These are phyloP conservation scores for Cremastinae sp. DNA, from an alignment of 2,888 invertebrate species.

Conservation along the genomic window DNA sequence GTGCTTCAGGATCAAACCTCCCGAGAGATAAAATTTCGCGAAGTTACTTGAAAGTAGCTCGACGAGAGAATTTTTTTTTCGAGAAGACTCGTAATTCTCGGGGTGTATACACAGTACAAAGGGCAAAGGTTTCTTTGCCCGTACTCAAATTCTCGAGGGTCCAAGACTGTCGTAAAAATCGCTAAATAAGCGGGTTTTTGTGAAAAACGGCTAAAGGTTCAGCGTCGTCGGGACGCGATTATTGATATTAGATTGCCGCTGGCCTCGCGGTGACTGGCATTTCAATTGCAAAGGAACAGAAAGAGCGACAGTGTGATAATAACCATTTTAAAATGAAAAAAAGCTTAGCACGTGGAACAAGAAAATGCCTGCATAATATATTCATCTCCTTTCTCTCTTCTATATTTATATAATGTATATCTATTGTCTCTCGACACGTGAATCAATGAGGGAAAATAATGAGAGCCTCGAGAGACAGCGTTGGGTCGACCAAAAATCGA, in stretches of 20 bases:
- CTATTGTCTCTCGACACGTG: constrained; percentile 34
- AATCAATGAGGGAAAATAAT: constrained; percentile 36
- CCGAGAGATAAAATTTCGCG: too few relatives aligned
- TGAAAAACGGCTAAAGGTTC: neutral
- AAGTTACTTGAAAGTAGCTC: too few relatives aligned
- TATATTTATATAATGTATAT: too few relatives aligned
- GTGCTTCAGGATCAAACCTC: too few relatives aligned
- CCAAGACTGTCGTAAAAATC: constrained; percentile 48
- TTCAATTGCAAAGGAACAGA: neutral
- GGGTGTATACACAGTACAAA: too few relatives aligned
- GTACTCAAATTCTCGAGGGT: too few relatives aligned
- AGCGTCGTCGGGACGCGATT: neutral
- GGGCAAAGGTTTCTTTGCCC: too few relatives aligned
- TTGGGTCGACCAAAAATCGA: constrained; percentile 39
- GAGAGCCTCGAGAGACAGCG: constrained; percentile 27
- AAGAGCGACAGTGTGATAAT: neutral
- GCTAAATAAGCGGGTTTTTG: constrained; percentile 3
- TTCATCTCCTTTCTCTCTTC: constrained; percentile 3
- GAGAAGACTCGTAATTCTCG: too few relatives aligned
- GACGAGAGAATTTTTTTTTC: too few relatives aligned
- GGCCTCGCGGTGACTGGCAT: neutral
- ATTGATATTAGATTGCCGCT: neutral
- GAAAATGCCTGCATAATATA: neutral
- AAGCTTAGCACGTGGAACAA: neutral
- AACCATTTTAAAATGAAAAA: constrained; percentile 6